These are phyloP conservation scores for Solea solea DNA, from an alignment of 2,113 vertebrate genomes.

Conservation along the genomic window DNA sequence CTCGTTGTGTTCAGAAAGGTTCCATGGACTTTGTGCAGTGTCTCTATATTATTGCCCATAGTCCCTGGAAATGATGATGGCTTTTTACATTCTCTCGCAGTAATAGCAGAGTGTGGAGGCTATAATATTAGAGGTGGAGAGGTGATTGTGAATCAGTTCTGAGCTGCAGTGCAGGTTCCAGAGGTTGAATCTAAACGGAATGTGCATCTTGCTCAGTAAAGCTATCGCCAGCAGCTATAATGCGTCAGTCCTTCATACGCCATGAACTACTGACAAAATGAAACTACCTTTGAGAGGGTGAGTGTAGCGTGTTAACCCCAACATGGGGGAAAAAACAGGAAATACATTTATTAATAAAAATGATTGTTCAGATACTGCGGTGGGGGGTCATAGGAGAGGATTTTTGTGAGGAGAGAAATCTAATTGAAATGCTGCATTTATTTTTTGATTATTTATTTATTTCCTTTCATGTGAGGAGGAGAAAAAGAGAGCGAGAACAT, in stretches of 20 bases:
- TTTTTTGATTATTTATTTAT: constrained; percentile 25
- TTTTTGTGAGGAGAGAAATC: neutral
- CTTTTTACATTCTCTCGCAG: constrained; percentile 54
- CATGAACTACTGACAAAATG: constrained; percentile 31
- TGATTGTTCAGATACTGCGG: constrained; percentile 18
- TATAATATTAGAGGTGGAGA: constrained; percentile 60
- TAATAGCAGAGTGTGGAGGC: constrained; percentile 53
- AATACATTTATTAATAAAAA: constrained; percentile 45
- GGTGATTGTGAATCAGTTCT: constrained; percentile 56
- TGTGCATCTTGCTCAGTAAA: constrained; percentile 40
- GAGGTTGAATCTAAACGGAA: constrained; percentile 52
- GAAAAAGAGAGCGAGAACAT: constrained; percentile 43
- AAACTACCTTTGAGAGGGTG: constrained; percentile 44
- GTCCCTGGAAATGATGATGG: constrained; percentile 54
- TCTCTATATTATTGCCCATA: constrained; percentile 38
- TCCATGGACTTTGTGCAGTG: constrained; percentile 19
- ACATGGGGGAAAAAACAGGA: constrained; percentile 16
- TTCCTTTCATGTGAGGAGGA: constrained; percentile 42
- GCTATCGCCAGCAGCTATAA: constrained; percentile 58
- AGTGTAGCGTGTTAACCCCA: constrained; percentile 28
- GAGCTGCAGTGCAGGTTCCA: constrained; percentile 41
- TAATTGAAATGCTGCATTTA: constrained; percentile 9
- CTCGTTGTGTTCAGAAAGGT: constrained; percentile 31
- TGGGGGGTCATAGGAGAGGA: neutral
- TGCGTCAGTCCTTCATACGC: constrained; percentile 36